Evolutionary conservation across 1,140 invertebrate genomes (phyloP).

Genomic region (Polypedilum vanderplanki): DNA sequence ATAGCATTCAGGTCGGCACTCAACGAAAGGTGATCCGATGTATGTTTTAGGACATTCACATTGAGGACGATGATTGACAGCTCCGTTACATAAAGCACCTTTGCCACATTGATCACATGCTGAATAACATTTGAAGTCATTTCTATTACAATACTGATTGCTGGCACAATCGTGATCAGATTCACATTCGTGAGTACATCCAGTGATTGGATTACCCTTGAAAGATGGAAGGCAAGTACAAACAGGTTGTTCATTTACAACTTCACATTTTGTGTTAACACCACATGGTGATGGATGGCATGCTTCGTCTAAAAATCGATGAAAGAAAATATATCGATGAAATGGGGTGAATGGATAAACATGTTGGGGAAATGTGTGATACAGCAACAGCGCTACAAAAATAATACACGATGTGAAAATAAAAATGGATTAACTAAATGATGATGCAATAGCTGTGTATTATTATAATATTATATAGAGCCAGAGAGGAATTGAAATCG

Average conservation of each 20-base stretch:
- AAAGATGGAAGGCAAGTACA: conserved; percentile 68
- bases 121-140: conserved; percentile 63
- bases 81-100: conserved; percentile 67
- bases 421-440: not conserved
- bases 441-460: not conserved
- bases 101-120: conserved; percentile 72
- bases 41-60: conserved; percentile 78
- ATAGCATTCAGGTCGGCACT: conserved; percentile 68
- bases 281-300: conserved; percentile 66
- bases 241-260: conserved; percentile 63
- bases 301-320: conserved; percentile 58
- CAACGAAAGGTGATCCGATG: conserved; percentile 62
- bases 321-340: not conserved
- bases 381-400: not conserved
- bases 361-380: not conserved
- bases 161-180: conserved; percentile 64
- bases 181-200: conserved; percentile 66
- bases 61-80: conserved; percentile 64
- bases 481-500: not conserved
- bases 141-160: conserved; percentile 56
- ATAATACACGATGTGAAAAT: not conserved
- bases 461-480: not conserved
- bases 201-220: conserved; percentile 61
- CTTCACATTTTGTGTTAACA: conserved; percentile 68
- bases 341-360: too few species aligned